A percentile compares a stretch with the other conserved stretches of the same genome.
phyloP scores from a whole-genome alignment of 2,797 vertebrate genomes.

The Aulostomus chinensis region DNA sequence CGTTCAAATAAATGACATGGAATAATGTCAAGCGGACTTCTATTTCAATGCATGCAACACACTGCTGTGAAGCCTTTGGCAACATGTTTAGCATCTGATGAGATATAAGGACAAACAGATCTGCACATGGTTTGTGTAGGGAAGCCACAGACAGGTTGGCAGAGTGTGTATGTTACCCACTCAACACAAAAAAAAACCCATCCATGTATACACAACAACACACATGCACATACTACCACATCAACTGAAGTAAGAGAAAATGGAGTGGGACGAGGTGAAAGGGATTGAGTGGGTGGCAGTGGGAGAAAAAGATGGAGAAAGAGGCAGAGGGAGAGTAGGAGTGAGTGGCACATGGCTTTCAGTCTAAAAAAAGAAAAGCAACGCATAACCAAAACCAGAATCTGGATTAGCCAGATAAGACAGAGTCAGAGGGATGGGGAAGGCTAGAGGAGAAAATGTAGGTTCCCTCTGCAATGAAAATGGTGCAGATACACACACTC shows the following conservation, averaged over 20 bases:
- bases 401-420: constrained; percentile 89
- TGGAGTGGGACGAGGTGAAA: constrained; percentile 78
- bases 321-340: constrained; percentile 84
- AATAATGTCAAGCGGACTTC: too few relatives aligned
- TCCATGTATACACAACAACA: constrained; percentile 38
- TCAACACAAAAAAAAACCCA: constrained; percentile 32
- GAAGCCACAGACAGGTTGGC: constrained; percentile 51
- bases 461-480: constrained; percentile 66
- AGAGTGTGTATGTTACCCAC: constrained; percentile 48
- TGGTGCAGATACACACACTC: constrained; percentile 63
- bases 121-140: constrained; percentile 43
- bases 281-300: constrained; percentile 79
- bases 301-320: constrained; percentile 81
- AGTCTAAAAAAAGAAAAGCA: constrained; percentile 81
- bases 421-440: constrained; percentile 82
- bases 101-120: constrained; percentile 28
- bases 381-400: constrained; percentile 82
- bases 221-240: constrained; percentile 63
- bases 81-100: constrained; percentile 22
- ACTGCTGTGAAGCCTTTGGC: too few relatives aligned
- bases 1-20: too few relatives aligned
- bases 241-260: constrained; percentile 64
- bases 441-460: constrained; percentile 57
- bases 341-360: constrained; percentile 86
- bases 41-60: too few relatives aligned